Evolutionary conservation across 2,888 invertebrate genomes (phyloP).

Genomic region (Coelopa pilipes): DNA sequence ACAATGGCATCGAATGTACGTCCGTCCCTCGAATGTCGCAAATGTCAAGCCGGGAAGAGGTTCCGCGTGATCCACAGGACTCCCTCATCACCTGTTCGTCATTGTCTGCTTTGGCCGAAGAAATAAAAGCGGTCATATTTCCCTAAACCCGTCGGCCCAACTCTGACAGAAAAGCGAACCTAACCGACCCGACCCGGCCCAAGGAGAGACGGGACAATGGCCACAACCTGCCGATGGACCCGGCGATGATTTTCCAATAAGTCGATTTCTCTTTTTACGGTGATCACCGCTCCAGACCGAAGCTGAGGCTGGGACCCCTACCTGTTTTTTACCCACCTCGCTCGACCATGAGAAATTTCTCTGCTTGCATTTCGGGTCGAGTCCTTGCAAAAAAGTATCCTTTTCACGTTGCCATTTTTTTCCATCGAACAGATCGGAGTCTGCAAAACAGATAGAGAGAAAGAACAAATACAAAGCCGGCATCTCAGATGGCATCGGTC

Average conservation of each 20-base stretch:
- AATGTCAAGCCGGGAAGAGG: not conserved
- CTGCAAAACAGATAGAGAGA: not conserved
- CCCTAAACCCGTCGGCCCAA: not conserved
- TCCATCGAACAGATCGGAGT: not conserved
- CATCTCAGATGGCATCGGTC: not conserved
- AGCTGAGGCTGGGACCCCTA: conserved; percentile 7
- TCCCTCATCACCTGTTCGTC: conserved; percentile 31
- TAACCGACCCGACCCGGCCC: not conserved
- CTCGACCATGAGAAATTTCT: not conserved
- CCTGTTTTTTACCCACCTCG: conserved; percentile 17
- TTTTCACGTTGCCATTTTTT: not conserved
- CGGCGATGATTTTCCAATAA: conserved; percentile 50
- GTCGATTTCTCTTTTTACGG: conserved; percentile 49
- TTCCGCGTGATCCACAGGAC: not conserved
- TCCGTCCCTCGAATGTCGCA: not conserved
- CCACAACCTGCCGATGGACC: conserved; percentile 5
- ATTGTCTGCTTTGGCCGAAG: not conserved
- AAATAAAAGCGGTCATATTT: conserved; percentile 27
- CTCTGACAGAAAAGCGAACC: not conserved
- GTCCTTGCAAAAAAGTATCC: not conserved
- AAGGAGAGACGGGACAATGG: not conserved
- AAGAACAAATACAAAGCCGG: conserved; percentile 1
- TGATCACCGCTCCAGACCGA: conserved; percentile 25
- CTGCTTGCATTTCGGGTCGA: not conserved
- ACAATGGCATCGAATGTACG: conserved; percentile 26